Evolutionary conservation across 2,113 vertebrate genomes (phyloP).

Genomic region (Hassar affinis): DNA sequence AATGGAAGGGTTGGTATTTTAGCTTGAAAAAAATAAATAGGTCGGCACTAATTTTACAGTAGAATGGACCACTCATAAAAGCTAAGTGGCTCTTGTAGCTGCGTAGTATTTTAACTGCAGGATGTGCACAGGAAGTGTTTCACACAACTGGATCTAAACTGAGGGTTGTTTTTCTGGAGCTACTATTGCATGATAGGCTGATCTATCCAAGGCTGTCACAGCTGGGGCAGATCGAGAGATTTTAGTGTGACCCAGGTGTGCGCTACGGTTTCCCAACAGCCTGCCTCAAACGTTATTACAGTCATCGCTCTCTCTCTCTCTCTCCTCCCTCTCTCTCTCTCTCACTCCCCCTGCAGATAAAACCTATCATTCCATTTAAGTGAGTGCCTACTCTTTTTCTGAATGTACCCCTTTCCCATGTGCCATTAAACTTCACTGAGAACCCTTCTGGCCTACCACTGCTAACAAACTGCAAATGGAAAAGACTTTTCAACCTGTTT

Average conservation of each 20-base stretch:
- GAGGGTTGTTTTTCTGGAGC: conserved; percentile 28
- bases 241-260: conserved; percentile 36
- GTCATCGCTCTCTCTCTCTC: conserved; percentile 5
- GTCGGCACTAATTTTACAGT: conserved; percentile 9
- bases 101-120: conserved; percentile 19
- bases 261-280: conserved; percentile 7
- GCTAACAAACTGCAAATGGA: conserved; percentile 38
- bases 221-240: conserved; percentile 15
- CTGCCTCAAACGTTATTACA: conserved; percentile 40
- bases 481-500: conserved; percentile 25
- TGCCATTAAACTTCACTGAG: conserved; percentile 42
- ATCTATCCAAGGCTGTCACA: conserved; percentile 21
- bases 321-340: background rate
- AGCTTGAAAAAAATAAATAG: background rate
- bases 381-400: conserved; percentile 6
- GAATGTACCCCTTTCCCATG: conserved; percentile 17
- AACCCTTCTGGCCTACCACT: background rate
- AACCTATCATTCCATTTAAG: conserved; percentile 15
- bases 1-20: conserved; percentile 14
- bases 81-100: conserved; percentile 25
- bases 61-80: conserved; percentile 20
- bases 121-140: conserved; percentile 8
- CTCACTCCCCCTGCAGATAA: conserved; percentile 5
- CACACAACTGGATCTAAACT: conserved; percentile 18
- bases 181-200: conserved; percentile 26